Percentiles rank a stretch among this genome's conserved stretches.
These are phyloP conservation scores for Neoitamus cyanurus DNA, from an alignment of 2,888 invertebrate species.

Conservation along the genomic window DNA sequence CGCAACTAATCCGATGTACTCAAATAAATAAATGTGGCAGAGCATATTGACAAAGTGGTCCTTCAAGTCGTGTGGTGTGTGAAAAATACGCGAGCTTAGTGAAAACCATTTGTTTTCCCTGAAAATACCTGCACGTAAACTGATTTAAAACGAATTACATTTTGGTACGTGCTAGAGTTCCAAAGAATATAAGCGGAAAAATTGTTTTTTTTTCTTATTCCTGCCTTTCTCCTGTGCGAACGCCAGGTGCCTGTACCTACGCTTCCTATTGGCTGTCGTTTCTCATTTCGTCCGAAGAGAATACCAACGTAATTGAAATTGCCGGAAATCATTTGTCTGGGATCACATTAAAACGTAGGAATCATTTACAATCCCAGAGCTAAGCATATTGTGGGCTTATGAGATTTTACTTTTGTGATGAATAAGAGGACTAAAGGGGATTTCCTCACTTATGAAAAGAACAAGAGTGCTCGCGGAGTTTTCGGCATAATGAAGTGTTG, in stretches of 20 bases:
- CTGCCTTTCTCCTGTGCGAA: background rate
- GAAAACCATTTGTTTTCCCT: background rate
- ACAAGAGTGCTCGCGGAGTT: background rate
- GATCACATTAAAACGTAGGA: background rate
- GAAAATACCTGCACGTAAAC: background rate
- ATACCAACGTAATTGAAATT: background rate
- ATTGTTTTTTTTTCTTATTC: background rate
- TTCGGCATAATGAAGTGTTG: background rate
- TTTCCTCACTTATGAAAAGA: no score
- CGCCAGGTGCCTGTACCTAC: background rate
- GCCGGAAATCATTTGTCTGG: background rate
- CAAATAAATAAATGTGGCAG: background rate
- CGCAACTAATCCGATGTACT: no score
- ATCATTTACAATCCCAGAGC: background rate
- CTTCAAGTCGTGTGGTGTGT: background rate
- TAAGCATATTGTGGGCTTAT: background rate
- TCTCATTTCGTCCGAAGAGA: background rate
- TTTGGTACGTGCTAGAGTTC: background rate
- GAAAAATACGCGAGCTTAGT: background rate
- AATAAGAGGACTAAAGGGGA: no score
- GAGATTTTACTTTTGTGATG: background rate
- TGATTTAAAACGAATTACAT: slow-evolving; percentile 1
- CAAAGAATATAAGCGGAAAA: background rate
- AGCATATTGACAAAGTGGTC: background rate
- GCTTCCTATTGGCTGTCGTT: background rate